A percentile compares a stretch with the other conserved stretches of the same genome.
Evolutionary conservation across 2,113 vertebrate species (phyloP).

Genomic region (Neodontobutis hainanensis): DNA sequence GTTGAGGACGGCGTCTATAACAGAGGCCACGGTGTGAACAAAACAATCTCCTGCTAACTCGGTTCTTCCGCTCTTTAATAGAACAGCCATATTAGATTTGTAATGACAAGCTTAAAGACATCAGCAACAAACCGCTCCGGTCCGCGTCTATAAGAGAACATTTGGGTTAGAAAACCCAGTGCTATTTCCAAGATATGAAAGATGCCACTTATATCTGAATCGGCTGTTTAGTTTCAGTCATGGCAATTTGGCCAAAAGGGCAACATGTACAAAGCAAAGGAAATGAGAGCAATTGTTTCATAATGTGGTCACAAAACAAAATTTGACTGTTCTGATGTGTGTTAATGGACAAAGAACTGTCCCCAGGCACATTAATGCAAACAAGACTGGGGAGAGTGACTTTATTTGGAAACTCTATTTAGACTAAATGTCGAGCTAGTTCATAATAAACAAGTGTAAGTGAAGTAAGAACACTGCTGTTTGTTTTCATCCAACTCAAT

Average conservation of each 20-base stretch:
- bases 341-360: slow-evolving; percentile 56
- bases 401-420: slow-evolving; percentile 41
- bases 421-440: slow-evolving; percentile 38
- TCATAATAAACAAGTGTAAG: slow-evolving; percentile 35
- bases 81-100: slow-evolving; percentile 47
- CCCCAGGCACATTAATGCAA: slow-evolving; percentile 52
- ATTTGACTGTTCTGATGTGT: slow-evolving; percentile 40
- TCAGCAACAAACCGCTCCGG: slow-evolving; percentile 18
- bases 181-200: slow-evolving; percentile 51
- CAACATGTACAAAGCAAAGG: slow-evolving; percentile 39
- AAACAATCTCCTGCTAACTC: slow-evolving; percentile 69
- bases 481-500: slow-evolving; percentile 38
- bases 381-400: slow-evolving; percentile 19
- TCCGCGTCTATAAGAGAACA: slow-evolving; percentile 12
- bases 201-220: slow-evolving; percentile 49
- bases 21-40: slow-evolving; percentile 55
- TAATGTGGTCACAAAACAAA: slow-evolving; percentile 62
- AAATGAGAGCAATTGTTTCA: slow-evolving; percentile 65
- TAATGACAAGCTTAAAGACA: slow-evolving; percentile 57
- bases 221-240: slow-evolving; percentile 51
- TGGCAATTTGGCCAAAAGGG: slow-evolving; percentile 56
- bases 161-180: slow-evolving; percentile 29
- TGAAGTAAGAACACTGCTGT: slow-evolving; percentile 28
- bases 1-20: slow-evolving; percentile 23
- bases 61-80: slow-evolving; percentile 67